Percentiles rank a stretch among this genome's conserved stretches.
These are phyloP conservation scores for Tetranychus cinnabarinus DNA, from an alignment of 1,140 invertebrate species.

Conservation along the genomic window DNA sequence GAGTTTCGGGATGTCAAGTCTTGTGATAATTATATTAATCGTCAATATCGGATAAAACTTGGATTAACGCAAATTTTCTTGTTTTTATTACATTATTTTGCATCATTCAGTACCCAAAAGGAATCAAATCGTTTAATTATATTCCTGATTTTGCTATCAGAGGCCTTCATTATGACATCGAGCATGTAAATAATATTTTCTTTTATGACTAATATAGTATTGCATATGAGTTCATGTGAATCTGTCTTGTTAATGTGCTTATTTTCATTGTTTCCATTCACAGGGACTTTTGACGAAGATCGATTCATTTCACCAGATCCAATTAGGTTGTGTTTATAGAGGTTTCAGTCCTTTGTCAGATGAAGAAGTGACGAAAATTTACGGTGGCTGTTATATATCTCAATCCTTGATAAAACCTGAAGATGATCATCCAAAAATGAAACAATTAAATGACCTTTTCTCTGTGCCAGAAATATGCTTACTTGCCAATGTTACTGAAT, in stretches of 20 bases:
- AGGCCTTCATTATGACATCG: constrained; percentile 85
- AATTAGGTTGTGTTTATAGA: constrained; percentile 73
- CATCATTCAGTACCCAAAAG: constrained; percentile 52
- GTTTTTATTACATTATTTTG: neutral
- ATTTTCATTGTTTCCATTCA: constrained; percentile 6
- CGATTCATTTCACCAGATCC: constrained; percentile 87
- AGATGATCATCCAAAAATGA: constrained; percentile 35
- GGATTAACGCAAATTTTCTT: neutral
- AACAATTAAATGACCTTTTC: constrained; percentile 87
- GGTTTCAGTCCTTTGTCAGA: constrained; percentile 50
- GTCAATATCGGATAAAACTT: no score
- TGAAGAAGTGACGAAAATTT: constrained; percentile 59
- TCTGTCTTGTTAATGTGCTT: neutral
- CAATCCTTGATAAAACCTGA: neutral
- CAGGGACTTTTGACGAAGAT: constrained; percentile 71
- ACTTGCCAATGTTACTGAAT: constrained; percentile 75
- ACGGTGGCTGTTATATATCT: constrained; percentile 35
- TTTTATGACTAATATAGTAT: neutral
- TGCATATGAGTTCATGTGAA: neutral
- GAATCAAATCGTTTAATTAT: constrained; percentile 55
- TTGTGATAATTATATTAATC: no score
- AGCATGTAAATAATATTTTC: constrained; percentile 31
- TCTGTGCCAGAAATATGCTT: constrained; percentile 86
- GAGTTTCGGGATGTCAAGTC: neutral
- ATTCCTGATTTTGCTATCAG: constrained; percentile 69